Evolutionary conservation across 2,888 invertebrate genomes (phyloP).

Genomic region (Limenitis camilla): DNA sequence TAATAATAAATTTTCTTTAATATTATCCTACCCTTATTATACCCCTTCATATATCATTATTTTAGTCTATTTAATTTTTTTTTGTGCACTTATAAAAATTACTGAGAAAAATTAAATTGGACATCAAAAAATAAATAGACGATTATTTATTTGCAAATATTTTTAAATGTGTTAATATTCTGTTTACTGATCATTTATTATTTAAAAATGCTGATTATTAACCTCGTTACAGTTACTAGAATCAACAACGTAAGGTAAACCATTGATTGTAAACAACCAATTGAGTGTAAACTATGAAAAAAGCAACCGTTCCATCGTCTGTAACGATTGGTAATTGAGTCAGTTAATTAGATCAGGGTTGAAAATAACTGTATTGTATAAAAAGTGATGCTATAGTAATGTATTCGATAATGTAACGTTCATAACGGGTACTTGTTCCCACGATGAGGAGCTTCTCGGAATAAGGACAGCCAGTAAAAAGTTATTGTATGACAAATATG

Average conservation of each 20-base stretch:
- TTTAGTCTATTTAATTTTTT: too few relatives aligned
- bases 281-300: constrained; percentile 16
- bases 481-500: constrained; percentile 18
- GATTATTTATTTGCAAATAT: too few relatives aligned
- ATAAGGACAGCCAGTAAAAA: constrained; percentile 20
- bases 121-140: too few relatives aligned
- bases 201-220: too few relatives aligned
- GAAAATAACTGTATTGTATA: constrained; percentile 19
- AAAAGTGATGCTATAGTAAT: constrained; percentile 7
- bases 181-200: too few relatives aligned
- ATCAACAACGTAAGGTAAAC: not conserved
- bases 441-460: constrained; percentile 21
- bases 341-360: constrained; percentile 25
- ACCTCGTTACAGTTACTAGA: not conserved
- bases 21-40: too few relatives aligned
- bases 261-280: not conserved
- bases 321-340: constrained; percentile 19
- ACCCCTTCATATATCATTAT: too few relatives aligned
- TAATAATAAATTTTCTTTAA: too few relatives aligned
- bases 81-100: too few relatives aligned
- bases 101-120: too few relatives aligned
- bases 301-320: constrained; percentile 17
- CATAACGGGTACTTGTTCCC: constrained; percentile 24
- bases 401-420: constrained; percentile 9
- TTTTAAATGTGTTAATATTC: too few relatives aligned